Base-by-base conservation (phyloP, 2,113 vertebrate species). In the Prietella phreatophila region DNA sequence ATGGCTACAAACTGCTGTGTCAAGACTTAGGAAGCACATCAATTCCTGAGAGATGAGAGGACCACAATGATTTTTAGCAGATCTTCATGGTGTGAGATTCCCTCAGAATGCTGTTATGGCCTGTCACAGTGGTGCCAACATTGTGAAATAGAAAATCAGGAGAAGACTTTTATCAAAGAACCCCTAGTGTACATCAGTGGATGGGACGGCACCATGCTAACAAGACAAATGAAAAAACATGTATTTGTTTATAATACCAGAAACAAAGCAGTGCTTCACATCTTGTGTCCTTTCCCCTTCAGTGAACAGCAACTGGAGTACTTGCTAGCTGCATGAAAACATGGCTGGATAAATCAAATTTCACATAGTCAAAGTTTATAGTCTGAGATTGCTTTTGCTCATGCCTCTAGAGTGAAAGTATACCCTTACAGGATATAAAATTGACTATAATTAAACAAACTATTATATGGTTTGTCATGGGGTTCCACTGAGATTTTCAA, bases 51-150 rank as follows among this genome's bases (percentile, higher is more conserved):
- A 87, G 89, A 93, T 80, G 88, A 89, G 63, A 88, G 87, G 86
- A 69, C 30, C 7, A 69, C 30, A 91, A 93, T 91, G 89, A 93
- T 93, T 89, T 84, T 93, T 71, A 85, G 75, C 56, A 8, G 65
- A 60, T 84, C 19, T 80, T 89, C 87, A 88, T 91, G 91, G 88
- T 91, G 87, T 91, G 93, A 91, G 92, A 83, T 87, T 87, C 36
- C 88, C 87, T 83, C 86, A 58, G 67, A 87, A 86, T 85, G 85
- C 84, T 30, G 36, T 69, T 36, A 58, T 82, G 53, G 80, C 36
- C 36, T 30, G 80, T 87, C 80, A 73, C 55, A 47, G 25, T 67
- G 11, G 61, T 65, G 39, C 56, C 55, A 82, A 39, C 56, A 60
- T 0, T 39, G 33, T 33, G 15, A 82, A 61, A 61, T 56, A 83